A percentile compares a stretch with the other conserved stretches of the same genome.
These are phyloP conservation scores for Epizoanthus rinbou DNA, from an alignment of 92 coral and sea anemone species.

Conservation along the genomic window DNA sequence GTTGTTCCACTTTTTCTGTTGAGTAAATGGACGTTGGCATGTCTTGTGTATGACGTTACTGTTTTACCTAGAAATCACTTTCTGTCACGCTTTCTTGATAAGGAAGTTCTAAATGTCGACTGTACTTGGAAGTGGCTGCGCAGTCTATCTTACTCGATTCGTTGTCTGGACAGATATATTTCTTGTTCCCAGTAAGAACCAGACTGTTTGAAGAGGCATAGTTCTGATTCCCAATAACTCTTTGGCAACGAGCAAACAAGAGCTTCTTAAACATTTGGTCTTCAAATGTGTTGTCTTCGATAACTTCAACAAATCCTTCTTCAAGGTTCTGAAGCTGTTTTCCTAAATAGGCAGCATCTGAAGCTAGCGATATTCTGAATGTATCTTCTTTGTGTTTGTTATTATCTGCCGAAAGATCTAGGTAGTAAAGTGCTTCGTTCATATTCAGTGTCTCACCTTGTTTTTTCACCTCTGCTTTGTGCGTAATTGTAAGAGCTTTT, in stretches of 20 bases:
- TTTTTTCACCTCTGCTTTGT: not conserved
- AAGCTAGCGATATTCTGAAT: not conserved
- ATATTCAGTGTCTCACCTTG: slow-evolving; percentile 8
- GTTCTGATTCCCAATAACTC: not conserved
- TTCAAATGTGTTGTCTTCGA: slow-evolving; percentile 29
- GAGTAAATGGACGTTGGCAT: too few species aligned
- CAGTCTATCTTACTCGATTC: not conserved
- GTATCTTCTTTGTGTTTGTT: not conserved
- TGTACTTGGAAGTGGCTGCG: not conserved
- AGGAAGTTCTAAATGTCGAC: slow-evolving; percentile 26
- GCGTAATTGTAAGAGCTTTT: slow-evolving; percentile 11
- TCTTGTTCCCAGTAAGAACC: not conserved
- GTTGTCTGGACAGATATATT: not conserved
- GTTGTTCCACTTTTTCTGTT: too few species aligned
- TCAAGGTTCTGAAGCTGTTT: slow-evolving; percentile 25
- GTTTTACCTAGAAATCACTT: not conserved
- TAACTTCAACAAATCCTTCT: slow-evolving; percentile 24
- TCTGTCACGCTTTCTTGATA: slow-evolving; percentile 1
- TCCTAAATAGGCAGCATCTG: slow-evolving; percentile 24
- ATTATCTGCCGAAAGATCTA: not conserved
- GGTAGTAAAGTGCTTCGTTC: slow-evolving; percentile 18
- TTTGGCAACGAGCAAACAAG: slow-evolving; percentile 31
- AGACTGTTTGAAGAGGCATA: not conserved
- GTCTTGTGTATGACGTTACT: not conserved
- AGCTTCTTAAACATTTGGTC: not conserved